Percentiles rank a stretch among this genome's conserved stretches.
Conservation (phyloP, 2,113 vertebrate species). For the Eretmochelys imbricata region DNA sequence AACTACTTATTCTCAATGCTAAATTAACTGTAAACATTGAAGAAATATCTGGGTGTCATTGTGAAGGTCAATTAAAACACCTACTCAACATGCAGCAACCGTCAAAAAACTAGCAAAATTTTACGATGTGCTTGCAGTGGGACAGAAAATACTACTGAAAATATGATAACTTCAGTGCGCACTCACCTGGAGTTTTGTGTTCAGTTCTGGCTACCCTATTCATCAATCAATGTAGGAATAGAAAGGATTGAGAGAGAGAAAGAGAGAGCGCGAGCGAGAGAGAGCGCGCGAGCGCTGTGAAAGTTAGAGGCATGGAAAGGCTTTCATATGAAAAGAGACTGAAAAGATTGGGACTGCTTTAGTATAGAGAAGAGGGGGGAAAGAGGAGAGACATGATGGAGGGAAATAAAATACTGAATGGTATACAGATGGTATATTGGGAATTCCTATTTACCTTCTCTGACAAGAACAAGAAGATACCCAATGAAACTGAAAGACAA, state of each 20-base stretch:
- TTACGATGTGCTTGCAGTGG: background rate
- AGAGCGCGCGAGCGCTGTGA: too few species aligned
- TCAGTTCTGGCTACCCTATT: background rate
- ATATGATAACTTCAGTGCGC: background rate
- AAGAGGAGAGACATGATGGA: background rate
- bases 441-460: background rate
- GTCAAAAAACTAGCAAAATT: too few species aligned
- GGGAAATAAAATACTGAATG: background rate
- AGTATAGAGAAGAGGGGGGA: too few species aligned
- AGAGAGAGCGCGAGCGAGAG: background rate
- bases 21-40: background rate
- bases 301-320: background rate
- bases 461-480: background rate
- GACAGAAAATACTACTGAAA: background rate
- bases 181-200: background rate
- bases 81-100: background rate
- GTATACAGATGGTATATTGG: background rate
- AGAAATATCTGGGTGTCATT: background rate
- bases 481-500: fast-evolving
- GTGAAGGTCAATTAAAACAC: background rate
- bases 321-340: background rate
- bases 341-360: background rate
- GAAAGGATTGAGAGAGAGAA: background rate
- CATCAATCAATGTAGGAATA: too few species aligned
- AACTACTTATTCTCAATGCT: background rate